These are phyloP conservation scores for Psammodynastes pulverulentus DNA, from an alignment of 2,113 vertebrate species.

Conservation along the genomic window DNA sequence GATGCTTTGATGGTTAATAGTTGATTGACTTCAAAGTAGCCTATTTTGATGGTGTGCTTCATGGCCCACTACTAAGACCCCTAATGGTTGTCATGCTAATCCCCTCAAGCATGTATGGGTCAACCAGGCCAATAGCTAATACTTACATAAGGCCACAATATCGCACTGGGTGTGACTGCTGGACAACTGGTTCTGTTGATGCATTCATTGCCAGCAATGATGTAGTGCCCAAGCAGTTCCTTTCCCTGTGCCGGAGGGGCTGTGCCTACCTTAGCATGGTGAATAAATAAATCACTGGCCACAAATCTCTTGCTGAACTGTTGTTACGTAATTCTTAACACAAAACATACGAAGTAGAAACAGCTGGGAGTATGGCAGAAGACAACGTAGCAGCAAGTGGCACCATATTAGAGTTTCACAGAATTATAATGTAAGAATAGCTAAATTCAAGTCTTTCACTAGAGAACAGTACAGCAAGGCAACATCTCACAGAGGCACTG, in stretches of 20 bases:
- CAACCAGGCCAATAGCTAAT: constrained; percentile 14
- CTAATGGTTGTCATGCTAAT: neutral
- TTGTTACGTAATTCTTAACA: constrained; percentile 59
- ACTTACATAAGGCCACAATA: constrained; percentile 35
- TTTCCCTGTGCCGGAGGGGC: constrained; percentile 32
- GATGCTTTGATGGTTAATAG: constrained; percentile 34
- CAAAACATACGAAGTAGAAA: constrained; percentile 61
- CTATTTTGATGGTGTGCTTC: constrained; percentile 37
- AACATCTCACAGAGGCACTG: constrained; percentile 73
- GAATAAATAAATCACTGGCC: constrained; percentile 72
- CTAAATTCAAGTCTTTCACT: constrained; percentile 84
- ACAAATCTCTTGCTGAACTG: constrained; percentile 52
- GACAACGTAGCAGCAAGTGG: constrained; percentile 64
- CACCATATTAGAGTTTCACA: constrained; percentile 72
- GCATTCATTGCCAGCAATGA: constrained; percentile 71
- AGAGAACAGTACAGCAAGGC: constrained; percentile 68
- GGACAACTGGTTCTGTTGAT: constrained; percentile 59
- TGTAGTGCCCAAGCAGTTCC: constrained; percentile 56
- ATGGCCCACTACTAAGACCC: neutral
- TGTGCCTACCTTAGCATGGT: constrained; percentile 43
- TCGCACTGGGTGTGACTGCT: constrained; percentile 36
- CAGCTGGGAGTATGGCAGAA: constrained; percentile 55
- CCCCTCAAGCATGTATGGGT: constrained; percentile 8
- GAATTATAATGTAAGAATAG: constrained; percentile 69
- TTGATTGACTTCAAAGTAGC: constrained; percentile 25